Evolutionary conservation across 2,113 vertebrate genomes (phyloP), one percentile per base, ranked within the genome.

Genomic region (human (Homo sapiens)): DNA sequence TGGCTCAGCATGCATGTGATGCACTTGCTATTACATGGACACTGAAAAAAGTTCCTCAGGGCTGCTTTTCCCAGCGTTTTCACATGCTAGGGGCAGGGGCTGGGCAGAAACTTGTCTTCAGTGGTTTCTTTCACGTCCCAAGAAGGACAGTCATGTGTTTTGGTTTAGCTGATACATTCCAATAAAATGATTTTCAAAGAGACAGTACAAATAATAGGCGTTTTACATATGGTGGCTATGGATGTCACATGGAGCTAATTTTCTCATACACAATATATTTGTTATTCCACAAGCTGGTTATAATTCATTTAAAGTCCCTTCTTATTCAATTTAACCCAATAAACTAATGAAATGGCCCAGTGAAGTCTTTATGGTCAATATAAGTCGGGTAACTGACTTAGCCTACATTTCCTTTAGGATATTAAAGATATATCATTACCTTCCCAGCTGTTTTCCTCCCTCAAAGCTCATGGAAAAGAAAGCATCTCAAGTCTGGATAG

Each of bases 171-270:
- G 98, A 98, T 98, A 98, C 99, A 99, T 99, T 99, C 98, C 99
- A 99, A 99, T 99, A 99, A 98, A 99, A 99, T 99, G 97, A 99
- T 99, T 99, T 99, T 98, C 98, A 99, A 99, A 99, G 98, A 97
- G 96, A 98, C 98, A 98, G 98, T 98, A 98, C 98, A 98, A 99
- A 98, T 98, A 99, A 98, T 97, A 98, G 97, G 89, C 81, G 95
- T 98, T 97, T 98, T 98, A 98, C 98, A 98, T 98, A 98, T 98
- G 97, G 98, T 98, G 97, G 90, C 94, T 94, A 94, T 94, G 91
- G 55, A 96, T 95, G 97, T 99, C 99, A 98, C 98, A 98, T 98
- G 97, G 98, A 98, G 98, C 95, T 98, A 97, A 98, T 99, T 99
- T 98, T 98, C 98, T 93, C 92, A 93, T 98, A 97, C 96, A 98